Conservation (phyloP, 2,113 vertebrate genomes). For the Phalacrocorax aristotelis region DNA sequence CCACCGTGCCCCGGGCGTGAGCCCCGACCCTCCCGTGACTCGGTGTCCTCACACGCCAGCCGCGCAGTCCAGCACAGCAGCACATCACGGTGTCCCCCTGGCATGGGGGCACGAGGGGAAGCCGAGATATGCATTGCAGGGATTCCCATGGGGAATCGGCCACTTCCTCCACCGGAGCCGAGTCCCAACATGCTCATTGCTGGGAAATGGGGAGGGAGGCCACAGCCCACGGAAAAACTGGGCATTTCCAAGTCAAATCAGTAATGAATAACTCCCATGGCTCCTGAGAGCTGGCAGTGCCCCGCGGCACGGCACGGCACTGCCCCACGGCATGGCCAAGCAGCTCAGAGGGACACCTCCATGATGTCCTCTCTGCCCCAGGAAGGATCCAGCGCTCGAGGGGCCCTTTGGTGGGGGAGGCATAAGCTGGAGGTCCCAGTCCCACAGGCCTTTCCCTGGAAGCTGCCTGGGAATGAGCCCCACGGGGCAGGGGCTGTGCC, state of each 20-base stretch:
- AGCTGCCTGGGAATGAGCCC: neutral
- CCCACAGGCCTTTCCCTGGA: neutral
- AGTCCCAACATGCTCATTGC: neutral
- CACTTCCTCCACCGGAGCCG: neutral
- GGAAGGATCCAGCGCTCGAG: rapidly evolving
- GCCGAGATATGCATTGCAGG: rapidly evolving
- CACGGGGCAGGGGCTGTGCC: rapidly evolving
- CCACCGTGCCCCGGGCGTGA: neutral
- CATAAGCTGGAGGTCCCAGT: neutral
- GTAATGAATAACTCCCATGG: neutral
- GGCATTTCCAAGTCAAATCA: slow-evolving; percentile 26
- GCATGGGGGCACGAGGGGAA: neutral
- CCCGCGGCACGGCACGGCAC: rapidly evolving
- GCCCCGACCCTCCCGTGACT: neutral
- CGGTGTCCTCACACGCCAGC: neutral
- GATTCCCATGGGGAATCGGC: neutral
- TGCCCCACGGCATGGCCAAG: neutral
- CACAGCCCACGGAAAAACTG: rapidly evolving
- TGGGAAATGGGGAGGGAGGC: neutral
- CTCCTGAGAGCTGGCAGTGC: neutral
- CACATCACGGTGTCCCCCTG: rapidly evolving
- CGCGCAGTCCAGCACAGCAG: neutral
- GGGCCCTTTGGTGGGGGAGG: neutral
- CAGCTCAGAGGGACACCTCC: neutral
- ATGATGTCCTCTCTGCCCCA: neutral